These are phyloP conservation scores for Sternarchorhynchus goeldii DNA, from an alignment of 2,797 vertebrate genomes.

Conservation along the genomic window DNA sequence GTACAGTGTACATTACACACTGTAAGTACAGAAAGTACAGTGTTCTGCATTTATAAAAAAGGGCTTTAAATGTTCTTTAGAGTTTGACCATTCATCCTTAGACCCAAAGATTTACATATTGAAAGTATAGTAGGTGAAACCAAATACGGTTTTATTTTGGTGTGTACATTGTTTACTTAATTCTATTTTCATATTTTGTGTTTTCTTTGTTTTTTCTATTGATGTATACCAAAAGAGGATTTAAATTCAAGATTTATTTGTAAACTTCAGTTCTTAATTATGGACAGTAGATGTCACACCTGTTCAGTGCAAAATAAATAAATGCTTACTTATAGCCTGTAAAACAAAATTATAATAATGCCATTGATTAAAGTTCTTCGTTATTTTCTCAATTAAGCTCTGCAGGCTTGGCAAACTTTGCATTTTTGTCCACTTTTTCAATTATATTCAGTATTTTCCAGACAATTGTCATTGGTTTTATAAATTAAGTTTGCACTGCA, in stretches of 20 bases:
- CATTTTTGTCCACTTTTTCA: not conserved
- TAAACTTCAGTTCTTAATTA: not conserved
- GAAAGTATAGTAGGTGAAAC: not conserved
- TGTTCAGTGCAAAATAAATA: slow-evolving; percentile 1
- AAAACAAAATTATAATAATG: not conserved
- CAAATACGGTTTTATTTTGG: slow-evolving; percentile 4
- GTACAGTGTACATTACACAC: not conserved
- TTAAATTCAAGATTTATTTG: slow-evolving; percentile 4
- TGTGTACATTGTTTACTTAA: slow-evolving; percentile 9
- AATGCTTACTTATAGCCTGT: not conserved
- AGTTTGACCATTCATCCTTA: not conserved
- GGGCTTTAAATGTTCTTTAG: too few species aligned
- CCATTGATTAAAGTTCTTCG: slow-evolving; percentile 3
- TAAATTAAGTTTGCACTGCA: not conserved
- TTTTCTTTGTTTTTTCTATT: slow-evolving; percentile 5
- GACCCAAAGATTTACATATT: not conserved
- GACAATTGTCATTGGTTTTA: not conserved
- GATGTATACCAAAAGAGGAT: not conserved
- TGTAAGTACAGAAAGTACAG: not conserved
- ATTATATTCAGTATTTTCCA: slow-evolving; percentile 2
- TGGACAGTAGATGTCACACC: not conserved
- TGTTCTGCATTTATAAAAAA: not conserved
- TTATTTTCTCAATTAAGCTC: slow-evolving; percentile 9
- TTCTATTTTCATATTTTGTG: slow-evolving; percentile 10
- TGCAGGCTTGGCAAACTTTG: not conserved